These are phyloP conservation scores for Gasterosteus aculeatus DNA, from an alignment of 2,113 vertebrate species.

Conservation along the genomic window DNA sequence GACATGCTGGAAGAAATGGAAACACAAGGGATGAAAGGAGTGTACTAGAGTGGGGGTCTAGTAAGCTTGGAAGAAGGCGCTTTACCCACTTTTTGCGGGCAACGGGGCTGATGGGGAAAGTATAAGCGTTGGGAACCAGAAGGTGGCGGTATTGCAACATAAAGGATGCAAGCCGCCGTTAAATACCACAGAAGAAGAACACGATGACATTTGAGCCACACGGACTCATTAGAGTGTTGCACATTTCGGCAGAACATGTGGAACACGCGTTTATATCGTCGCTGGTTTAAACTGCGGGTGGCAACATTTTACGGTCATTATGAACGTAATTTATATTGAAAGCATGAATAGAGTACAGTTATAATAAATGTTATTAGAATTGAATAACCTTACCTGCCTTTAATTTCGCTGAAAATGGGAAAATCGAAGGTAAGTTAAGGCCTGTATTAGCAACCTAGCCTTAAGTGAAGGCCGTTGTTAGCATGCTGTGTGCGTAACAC, in stretches of 20 bases:
- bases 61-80: too few relatives aligned
- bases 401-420: conserved; percentile 55
- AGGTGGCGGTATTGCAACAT: too few relatives aligned
- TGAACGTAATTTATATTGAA: rapidly evolving
- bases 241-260: conserved; percentile 50
- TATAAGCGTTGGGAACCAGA: too few relatives aligned
- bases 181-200: too few relatives aligned
- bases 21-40: too few relatives aligned
- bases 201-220: neutral
- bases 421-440: conserved; percentile 70
- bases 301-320: neutral
- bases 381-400: rapidly evolving
- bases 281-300: rapidly evolving
- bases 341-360: neutral
- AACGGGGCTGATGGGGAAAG: too few relatives aligned
- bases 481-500: neutral
- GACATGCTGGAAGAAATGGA: too few relatives aligned
- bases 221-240: conserved; percentile 49
- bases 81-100: too few relatives aligned
- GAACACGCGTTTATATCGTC: rapidly evolving
- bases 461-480: neutral
- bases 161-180: too few relatives aligned
- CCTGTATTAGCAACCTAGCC: conserved; percentile 26
- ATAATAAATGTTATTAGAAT: neutral
- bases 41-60: too few relatives aligned